Evolutionary conservation across 2,797 vertebrate genomes (phyloP), one percentile per base, ranked within the genome.

Genomic region (Sebastes oblongus): DNA sequence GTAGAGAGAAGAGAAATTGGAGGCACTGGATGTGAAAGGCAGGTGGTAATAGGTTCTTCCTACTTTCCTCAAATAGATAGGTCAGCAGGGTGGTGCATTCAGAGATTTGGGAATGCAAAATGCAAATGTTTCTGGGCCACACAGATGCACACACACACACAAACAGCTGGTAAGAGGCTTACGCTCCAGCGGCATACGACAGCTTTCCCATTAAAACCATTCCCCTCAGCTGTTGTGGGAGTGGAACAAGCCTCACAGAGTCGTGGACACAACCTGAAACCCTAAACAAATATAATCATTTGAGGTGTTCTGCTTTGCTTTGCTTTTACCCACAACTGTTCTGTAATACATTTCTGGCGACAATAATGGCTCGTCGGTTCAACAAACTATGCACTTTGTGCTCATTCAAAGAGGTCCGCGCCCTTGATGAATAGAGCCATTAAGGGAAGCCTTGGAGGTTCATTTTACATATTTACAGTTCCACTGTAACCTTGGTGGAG

Each of bases 161-260:
- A 72, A 39, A 87, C 82, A 91, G 79, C 87, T 89, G 86, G 70
- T 90, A 88, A 93, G 88, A 86, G 85, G 93, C 84, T 91, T 91
- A 90, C 3, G 60, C 79, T 89, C 79, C 84, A 90, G 80, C 80
- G 78, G 76, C 39, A 58, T 70, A 72, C 65, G 75, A 85, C 86
- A 87, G 85, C 76, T 84, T 88, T 81, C 81, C 77, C 86, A 88
- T 92, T 86, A 86, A 86, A 87, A 83, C 80, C 86, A 83, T 90
- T 88, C 75, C 78, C 72, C 62, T 91, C 89, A 72, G 77, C 85
- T 85, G 83, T n/a, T 81, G 73, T 68, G 22, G 22, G 59, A 85
- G 55, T 76, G 74, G 9, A 75, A 71, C 46, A 55, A 78, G 36
- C 66, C 46, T 65, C 60, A 55, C 24, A 68, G 32, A 73, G 32